phyloP scores from a whole-genome alignment of 2,113 vertebrate genomes.

The Leptocoma aspasia region DNA sequence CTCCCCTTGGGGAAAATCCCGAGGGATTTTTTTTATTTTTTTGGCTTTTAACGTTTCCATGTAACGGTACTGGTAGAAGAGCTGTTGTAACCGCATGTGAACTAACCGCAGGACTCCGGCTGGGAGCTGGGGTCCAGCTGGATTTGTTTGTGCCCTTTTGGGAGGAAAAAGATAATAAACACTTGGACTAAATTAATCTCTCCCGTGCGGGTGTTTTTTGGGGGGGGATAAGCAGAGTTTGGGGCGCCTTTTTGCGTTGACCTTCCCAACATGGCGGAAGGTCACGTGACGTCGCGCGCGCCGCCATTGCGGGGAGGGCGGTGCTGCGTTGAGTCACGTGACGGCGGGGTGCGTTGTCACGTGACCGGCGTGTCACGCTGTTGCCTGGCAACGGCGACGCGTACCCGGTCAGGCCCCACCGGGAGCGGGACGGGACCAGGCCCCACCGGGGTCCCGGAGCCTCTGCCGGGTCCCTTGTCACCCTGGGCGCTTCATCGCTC shows the following conservation, averaged over 20 bases:
- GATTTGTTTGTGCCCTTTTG: not conserved
- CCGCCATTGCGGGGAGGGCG: not conserved
- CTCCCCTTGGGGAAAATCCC: not conserved
- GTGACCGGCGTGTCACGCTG: rapidly evolving
- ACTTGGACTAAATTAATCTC: constrained; percentile 53
- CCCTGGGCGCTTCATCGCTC: not conserved
- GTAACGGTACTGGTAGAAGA: constrained; percentile 12
- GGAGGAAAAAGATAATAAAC: constrained; percentile 65
- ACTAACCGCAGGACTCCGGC: not conserved
- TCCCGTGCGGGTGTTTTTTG: rapidly evolving
- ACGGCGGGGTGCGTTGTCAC: rapidly evolving
- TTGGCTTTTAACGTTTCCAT: constrained; percentile 17
- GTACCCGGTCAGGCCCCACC: not conserved
- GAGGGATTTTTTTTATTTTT: not conserved
- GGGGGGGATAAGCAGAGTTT: rapidly evolving
- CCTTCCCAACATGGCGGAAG: not conserved
- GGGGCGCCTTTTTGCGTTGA: rapidly evolving
- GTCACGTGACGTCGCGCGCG: rapidly evolving
- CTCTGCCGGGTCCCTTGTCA: not conserved
- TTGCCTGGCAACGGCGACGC: not conserved
- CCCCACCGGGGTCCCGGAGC: not conserved
- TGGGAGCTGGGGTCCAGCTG: not conserved
- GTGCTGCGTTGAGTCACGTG: rapidly evolving
- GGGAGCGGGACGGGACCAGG: not conserved
- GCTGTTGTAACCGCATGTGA: constrained; percentile 62